These are phyloP conservation scores for Drosophila quinaria DNA, from an alignment of 2,888 invertebrate genomes.

Conservation along the genomic window DNA sequence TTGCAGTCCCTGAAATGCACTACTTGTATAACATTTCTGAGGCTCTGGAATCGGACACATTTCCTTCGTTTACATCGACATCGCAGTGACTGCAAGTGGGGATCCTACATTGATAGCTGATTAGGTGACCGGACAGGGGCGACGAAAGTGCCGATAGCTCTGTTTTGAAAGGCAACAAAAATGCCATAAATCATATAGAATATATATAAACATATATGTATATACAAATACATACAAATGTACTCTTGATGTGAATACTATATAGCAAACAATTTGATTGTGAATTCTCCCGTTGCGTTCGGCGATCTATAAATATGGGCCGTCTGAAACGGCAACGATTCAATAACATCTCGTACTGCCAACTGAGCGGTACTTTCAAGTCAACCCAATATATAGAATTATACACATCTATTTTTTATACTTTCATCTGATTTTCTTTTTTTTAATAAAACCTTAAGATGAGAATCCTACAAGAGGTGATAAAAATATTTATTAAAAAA, in stretches of 20 bases:
- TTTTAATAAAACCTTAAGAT: constrained; percentile 31
- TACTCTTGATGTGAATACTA: constrained; percentile 45
- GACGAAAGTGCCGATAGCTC: constrained; percentile 21
- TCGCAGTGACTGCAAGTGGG: constrained; percentile 23
- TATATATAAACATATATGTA: neutral
- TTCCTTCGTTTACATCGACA: constrained; percentile 33
- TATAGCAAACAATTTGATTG: constrained; percentile 62
- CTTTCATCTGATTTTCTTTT: neutral
- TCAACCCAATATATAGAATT: constrained; percentile 5
- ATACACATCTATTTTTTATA: neutral
- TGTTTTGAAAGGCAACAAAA: constrained; percentile 67
- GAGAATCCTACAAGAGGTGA: constrained; percentile 74
- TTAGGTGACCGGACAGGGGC: constrained; percentile 32
- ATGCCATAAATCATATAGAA: constrained; percentile 71
- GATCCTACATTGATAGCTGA: constrained; percentile 57
- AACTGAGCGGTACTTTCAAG: constrained; percentile 46
- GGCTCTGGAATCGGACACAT: constrained; percentile 18
- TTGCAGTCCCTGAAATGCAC: too few species aligned
- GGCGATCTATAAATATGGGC: constrained; percentile 75
- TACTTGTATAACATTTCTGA: too few species aligned
- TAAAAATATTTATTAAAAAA: neutral
- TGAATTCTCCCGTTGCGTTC: constrained; percentile 46
- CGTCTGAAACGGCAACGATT: constrained; percentile 58
- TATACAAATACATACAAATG: constrained; percentile 19
- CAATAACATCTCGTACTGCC: constrained; percentile 68